phyloP scores from a whole-genome alignment of 2,888 invertebrate genomes.

The Eristalis arbustorum region DNA sequence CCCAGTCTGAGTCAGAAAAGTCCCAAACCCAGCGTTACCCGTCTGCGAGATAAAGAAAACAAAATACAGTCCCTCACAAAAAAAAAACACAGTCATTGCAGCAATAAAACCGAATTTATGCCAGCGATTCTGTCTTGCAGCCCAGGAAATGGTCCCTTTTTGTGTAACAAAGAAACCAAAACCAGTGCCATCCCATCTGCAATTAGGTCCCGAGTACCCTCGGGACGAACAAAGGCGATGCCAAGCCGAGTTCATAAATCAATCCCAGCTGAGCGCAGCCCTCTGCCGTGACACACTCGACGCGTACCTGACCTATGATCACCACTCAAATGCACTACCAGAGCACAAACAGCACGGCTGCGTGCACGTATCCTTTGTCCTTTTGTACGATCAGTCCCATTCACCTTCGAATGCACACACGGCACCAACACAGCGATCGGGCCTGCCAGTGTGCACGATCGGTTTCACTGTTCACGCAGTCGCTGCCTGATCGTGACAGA shows the following conservation, averaged over 20 bases:
- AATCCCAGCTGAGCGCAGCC: neutral
- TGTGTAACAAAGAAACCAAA: neutral
- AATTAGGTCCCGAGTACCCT: neutral
- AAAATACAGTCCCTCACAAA: neutral
- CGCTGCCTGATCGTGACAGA: constrained; percentile 46
- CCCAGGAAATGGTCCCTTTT: neutral
- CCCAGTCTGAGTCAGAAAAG: neutral
- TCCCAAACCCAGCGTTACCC: neutral
- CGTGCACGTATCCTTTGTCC: constrained; percentile 16
- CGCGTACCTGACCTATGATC: constrained; percentile 19
- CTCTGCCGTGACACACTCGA: neutral
- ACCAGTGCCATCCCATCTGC: neutral
- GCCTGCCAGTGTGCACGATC: constrained; percentile 28
- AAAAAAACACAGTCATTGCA: neutral
- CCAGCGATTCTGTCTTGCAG: neutral
- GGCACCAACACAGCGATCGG: too few relatives aligned
- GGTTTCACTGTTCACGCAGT: constrained; percentile 56
- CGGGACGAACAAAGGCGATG: neutral
- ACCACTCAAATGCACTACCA: neutral
- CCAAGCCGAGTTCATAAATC: neutral
- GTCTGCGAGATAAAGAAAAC: neutral
- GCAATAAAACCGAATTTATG: neutral
- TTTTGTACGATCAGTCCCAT: neutral
- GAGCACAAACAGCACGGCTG: neutral
- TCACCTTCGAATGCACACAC: neutral